Base-by-base conservation (phyloP, 2,888 invertebrate genomes). In the Coenonympha arcania region DNA sequence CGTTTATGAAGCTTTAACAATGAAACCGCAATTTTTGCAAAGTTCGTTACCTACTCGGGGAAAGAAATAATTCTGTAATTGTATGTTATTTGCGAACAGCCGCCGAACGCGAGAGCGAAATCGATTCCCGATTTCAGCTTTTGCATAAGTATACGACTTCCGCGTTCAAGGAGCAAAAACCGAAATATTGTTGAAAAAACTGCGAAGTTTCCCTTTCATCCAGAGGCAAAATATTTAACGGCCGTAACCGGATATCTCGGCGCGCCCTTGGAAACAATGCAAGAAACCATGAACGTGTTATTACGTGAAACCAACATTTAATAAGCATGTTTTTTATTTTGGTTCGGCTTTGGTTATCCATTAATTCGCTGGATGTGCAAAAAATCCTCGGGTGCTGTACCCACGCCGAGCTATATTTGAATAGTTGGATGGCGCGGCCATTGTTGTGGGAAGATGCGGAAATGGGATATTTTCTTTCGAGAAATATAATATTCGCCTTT, bases 381-480 rank as follows among this genome's bases (percentile, higher is more conserved):
- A 86, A 85, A 83, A 73, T 65, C 62, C 64, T 69, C 69, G 73
- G 79, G 73, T 73, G 24, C 24, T 24, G 73, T 72, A 73, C 77
- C 69, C 69, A 73, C 76, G 76, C 73, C 70, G 73, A 68, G 67
- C 66, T 56, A 62, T 83, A 85, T 86, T 85, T 87, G 84, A 85
- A 86, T 86, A 84, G 87, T 80, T 79, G 63, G 73, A 70, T 76
- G 77, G 79, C 74, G 78, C 71, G 69, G 70, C 73, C 79, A 85
- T 87, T 87, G 87, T 87, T 85, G 71, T 74, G 74, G 72, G 82
- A 82, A 85, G 85, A 87, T 86, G 84, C 87, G 87, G 87, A 87
- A 87, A 86, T 87, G 73, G 84, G 87, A 87, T 87, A 87, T 87
- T 87, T 86, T 87, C 87, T 87, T 86, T 76, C 83, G 74, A 76